Evolutionary conservation across 2,113 vertebrate species (phyloP).

Genomic region (Gavialis gangeticus): DNA sequence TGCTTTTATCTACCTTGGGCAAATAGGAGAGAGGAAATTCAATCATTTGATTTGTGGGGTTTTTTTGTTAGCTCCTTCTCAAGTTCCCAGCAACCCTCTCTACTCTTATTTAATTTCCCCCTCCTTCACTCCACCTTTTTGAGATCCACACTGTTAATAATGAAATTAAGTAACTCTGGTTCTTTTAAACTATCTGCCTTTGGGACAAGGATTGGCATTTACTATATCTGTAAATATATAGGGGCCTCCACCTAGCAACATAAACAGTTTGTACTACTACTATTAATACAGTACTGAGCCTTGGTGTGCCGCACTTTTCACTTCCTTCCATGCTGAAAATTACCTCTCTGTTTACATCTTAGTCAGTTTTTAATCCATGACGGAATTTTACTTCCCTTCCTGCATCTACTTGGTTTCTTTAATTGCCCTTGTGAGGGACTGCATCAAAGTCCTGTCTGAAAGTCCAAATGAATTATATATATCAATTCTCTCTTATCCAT

Average conservation of each 20-base stretch:
- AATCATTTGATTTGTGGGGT: fast-evolving
- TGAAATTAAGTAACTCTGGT: neutral
- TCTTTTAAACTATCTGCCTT: neutral
- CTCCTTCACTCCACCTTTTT: neutral
- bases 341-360: neutral
- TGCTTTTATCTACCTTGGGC: neutral
- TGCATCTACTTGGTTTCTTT: neutral
- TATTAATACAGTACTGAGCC: fast-evolving
- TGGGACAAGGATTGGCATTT: neutral
- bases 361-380: neutral
- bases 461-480: neutral
- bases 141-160: neutral
- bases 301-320: neutral
- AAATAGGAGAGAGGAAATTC: neutral
- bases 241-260: conserved; percentile 1
- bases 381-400: neutral
- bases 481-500: neutral
- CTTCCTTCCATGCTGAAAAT: neutral
- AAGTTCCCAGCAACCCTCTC: neutral
- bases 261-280: neutral
- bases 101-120: neutral
- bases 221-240: fast-evolving
- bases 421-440: neutral
- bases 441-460: neutral
- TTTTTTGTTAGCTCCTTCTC: neutral